Conservation (phyloP, 2,113 vertebrate genomes). For the Sinosuthora webbiana region DNA sequence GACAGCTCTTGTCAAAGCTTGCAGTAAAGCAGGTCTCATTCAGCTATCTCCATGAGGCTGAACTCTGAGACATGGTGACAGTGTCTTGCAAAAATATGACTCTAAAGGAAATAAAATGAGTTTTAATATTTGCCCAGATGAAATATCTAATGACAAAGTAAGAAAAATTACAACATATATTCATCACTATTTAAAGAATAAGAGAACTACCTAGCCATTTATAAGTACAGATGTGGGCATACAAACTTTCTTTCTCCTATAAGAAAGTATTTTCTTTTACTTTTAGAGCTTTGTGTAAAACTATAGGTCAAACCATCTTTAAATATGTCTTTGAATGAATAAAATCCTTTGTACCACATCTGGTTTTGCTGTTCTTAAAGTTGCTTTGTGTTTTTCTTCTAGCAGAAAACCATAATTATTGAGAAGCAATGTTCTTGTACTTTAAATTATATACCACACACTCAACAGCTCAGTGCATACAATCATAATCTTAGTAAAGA, state of each 20-base stretch:
- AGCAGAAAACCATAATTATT: not conserved
- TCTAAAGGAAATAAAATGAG: not conserved
- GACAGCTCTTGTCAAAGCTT: not conserved
- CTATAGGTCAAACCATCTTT: not conserved
- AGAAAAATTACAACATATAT: not conserved
- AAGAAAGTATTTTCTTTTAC: not conserved
- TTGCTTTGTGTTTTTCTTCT: not conserved
- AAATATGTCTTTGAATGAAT: not conserved
- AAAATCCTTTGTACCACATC: not conserved
- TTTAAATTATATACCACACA: not conserved
- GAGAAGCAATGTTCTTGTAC: not conserved
- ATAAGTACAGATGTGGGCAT: not conserved
- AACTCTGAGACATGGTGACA: not conserved
- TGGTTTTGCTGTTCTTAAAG: not conserved
- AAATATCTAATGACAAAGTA: not conserved
- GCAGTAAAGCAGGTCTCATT: not conserved
- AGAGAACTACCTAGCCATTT: not conserved
- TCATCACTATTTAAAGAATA: not conserved
- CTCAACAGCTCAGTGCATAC: not conserved
- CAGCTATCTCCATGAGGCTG: rapidly evolving
- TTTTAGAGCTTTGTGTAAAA: not conserved
- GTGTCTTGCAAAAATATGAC: not conserved
- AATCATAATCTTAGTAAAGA: not conserved
- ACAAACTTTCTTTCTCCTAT: not conserved
- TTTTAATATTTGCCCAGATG: not conserved